These are phyloP conservation scores for Pseudopipra pipra DNA, from an alignment of 2,113 vertebrate species.

Conservation along the genomic window DNA sequence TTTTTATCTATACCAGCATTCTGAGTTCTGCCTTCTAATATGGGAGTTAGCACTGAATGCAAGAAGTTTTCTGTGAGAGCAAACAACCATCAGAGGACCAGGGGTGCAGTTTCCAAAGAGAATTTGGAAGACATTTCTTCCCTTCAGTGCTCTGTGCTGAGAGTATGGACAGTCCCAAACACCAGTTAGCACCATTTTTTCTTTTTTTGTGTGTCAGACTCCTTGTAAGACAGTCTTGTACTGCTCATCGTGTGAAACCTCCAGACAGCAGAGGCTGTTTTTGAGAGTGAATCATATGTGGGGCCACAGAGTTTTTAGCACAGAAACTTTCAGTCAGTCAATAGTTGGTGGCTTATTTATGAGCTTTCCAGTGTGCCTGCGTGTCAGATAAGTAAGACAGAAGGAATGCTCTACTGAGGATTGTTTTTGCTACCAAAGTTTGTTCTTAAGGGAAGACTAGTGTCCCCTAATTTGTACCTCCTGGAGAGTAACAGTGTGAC, in stretches of 20 bases:
- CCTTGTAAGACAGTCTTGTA: not conserved
- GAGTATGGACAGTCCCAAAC: not conserved
- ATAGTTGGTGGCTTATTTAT: not conserved
- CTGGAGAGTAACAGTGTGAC: not conserved
- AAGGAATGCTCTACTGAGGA: not conserved
- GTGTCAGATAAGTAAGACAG: not conserved
- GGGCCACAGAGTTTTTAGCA: not conserved
- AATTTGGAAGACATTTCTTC: not conserved
- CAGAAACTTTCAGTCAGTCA: not conserved
- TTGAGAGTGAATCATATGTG: not conserved
- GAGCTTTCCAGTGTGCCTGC: not conserved
- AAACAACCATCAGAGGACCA: not conserved
- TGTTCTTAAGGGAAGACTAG: not conserved
- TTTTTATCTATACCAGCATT: not conserved
- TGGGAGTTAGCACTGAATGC: not conserved
- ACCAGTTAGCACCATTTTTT: not conserved
- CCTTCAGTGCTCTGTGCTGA: not conserved
- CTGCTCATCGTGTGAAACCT: not conserved
- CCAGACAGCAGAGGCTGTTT: not conserved
- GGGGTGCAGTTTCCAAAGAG: not conserved
- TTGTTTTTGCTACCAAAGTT: not conserved
- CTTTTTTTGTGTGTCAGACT: not conserved
- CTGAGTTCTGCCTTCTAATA: not conserved
- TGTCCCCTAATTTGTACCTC: not conserved
- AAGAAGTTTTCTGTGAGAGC: not conserved